Evolutionary conservation across 2,888 invertebrate species (phyloP).

Genomic region (Megastigmus dorsalis): DNA sequence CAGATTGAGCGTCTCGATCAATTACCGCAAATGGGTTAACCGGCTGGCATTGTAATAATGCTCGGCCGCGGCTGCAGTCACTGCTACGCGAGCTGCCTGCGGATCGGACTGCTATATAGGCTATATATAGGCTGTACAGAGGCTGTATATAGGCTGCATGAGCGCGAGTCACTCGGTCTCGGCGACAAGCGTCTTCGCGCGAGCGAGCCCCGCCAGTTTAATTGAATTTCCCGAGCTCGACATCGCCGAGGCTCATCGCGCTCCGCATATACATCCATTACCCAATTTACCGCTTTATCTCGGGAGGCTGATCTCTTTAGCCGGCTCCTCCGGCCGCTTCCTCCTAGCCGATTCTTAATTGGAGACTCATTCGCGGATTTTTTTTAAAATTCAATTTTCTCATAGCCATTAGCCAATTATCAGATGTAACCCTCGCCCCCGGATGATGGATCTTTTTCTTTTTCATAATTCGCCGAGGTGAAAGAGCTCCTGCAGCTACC

Average conservation of each 20-base stretch:
- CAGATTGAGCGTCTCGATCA: slow-evolving; percentile 31
- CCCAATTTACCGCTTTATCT: slow-evolving; percentile 45
- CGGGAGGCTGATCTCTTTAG: slow-evolving; percentile 1
- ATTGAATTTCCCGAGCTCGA: slow-evolving; percentile 29
- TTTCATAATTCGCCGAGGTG: no score
- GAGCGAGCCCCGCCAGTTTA: slow-evolving; percentile 1
- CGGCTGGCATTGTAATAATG: slow-evolving; percentile 33
- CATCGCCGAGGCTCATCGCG: slow-evolving; percentile 17
- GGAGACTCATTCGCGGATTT: background rate
- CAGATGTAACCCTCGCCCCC: background rate
- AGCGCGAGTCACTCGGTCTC: background rate
- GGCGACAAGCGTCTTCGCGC: slow-evolving; percentile 2
- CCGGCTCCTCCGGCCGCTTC: background rate
- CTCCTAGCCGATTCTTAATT: slow-evolving; percentile 18
- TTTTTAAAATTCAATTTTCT: slow-evolving; percentile 29
- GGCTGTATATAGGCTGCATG: no score
- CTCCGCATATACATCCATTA: slow-evolving; percentile 10
- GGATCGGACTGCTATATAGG: no score
- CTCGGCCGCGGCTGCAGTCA: background rate
- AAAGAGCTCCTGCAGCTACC: no score
- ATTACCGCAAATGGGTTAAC: slow-evolving; percentile 42
- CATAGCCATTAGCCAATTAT: slow-evolving; percentile 31
- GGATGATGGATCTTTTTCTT: no score
- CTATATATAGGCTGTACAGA: no score
- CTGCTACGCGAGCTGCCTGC: no score